Evolutionary conservation across 2,888 invertebrate genomes (phyloP).

Genomic region (Cacoxenus indagator): DNA sequence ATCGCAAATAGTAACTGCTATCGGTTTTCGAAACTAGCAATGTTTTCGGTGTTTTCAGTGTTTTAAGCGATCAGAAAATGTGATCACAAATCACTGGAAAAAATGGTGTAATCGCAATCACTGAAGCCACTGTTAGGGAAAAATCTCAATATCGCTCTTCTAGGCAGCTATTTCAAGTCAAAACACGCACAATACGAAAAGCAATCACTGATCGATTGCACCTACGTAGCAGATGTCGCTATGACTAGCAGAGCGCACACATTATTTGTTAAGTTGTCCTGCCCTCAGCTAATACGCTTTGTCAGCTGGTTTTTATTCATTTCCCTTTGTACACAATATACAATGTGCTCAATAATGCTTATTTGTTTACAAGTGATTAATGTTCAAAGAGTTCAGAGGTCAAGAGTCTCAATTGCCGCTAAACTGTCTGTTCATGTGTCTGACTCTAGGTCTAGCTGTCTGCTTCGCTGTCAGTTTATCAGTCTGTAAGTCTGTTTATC

Average conservation of each 20-base stretch:
- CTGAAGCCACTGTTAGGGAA: too few species aligned
- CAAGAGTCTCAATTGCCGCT: background rate
- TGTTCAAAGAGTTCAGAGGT: constrained; percentile 1
- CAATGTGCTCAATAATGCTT: background rate
- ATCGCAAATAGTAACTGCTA: too few species aligned
- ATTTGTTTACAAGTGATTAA: background rate
- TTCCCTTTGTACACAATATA: background rate
- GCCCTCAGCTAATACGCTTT: background rate
- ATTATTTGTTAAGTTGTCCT: background rate
- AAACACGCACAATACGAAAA: too few species aligned
- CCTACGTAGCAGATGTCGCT: too few species aligned
- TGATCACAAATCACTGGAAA: too few species aligned
- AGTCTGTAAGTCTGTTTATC: background rate
- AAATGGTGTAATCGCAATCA: too few species aligned
- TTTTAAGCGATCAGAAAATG: too few species aligned
- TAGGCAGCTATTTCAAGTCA: too few species aligned
- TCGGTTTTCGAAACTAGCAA: too few species aligned
- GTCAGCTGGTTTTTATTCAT: background rate
- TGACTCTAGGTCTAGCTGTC: background rate
- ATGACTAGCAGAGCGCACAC: background rate
- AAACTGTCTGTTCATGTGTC: background rate
- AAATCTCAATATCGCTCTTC: too few species aligned
- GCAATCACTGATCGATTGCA: too few species aligned
- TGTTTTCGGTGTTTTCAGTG: too few species aligned
- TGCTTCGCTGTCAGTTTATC: background rate